Evolutionary conservation across 2,888 invertebrate species (phyloP), one percentile per base, ranked within the genome.

Genomic region (Coelinius sp.): DNA sequence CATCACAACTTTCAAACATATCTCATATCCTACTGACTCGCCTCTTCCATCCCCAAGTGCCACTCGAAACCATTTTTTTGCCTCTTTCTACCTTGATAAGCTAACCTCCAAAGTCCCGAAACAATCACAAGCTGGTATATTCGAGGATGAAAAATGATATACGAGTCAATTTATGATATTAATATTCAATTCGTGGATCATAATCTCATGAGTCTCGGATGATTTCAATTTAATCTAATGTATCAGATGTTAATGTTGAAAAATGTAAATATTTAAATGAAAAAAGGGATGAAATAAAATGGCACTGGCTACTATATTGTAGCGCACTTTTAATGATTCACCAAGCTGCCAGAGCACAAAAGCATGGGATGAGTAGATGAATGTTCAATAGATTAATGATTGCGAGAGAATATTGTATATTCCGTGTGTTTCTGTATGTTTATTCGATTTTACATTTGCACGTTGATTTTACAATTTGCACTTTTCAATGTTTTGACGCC

Each of bases 31-130:
- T 25, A 65, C 35, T 17, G 59, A 59, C 14, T 27, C 14, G 14
- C 31, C n/a, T 25, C 14, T 25, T 66, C 65, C 65, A 44, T 56
- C 44, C 22, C 17, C 27, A 65, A 65, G 56, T 70, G 44, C 66
- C 59, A 56, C 70, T 70, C 44, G 56, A 59, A 70, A 59, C 44
- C 44, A n/a, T 38, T 25, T 63, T 24, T 64, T 63, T 63, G 25
- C 17, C 49, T 8, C 14, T 20, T 44, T 44, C 27, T 56, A 20
- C 25, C 44, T 56, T 46, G 56, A 70, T 59, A 70, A 59, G 59
- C 56, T 27, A 70, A 52, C 35, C 52, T 49, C 1, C 12, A 20
- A 1, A 24, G 0, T 20, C 27, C 25, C 56, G 0, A 27, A n/a
- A 27, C 6, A 56, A 31, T 2, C 14, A 5, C 27, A 27, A 52